Base-by-base conservation (phyloP, 1,140 invertebrate species). In the Globodera ellingtonae region DNA sequence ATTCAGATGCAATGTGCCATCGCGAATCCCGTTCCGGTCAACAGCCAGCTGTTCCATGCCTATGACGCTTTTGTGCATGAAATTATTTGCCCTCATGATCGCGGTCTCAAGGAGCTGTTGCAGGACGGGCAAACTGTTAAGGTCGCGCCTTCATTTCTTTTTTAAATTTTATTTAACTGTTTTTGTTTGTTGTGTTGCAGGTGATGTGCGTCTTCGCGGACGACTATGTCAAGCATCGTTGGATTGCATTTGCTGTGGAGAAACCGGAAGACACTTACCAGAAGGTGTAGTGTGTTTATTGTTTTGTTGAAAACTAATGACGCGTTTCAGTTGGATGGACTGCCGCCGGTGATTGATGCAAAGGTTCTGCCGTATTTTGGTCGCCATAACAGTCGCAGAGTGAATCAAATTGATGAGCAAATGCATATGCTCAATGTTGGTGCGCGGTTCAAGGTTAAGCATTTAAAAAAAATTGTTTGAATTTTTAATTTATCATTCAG, bases 211-310 rank as follows among this genome's bases (percentile, higher is more conserved):
- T 75, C 7, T 75, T 75, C 46, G 21, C 73, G 6, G 73, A 75
- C 35, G 48, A 15, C 8, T 75, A 75, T 73, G 50, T 52, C 56
- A 52, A 56, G 18, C 15, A 56, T 56, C 8, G 35, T 44, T 75
- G 73, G 73, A 56, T 75, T 52, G 73, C 73, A 62, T 75, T 75
- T 75, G 73, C 73, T 2, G 18, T 62, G 56, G 56, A 62, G 15
- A 62, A 62, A 18, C 56, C 13, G 18, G 18, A 62, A 10, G 56
- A 62, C 18, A 15, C 18, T 13, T 62, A 62, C 15, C 10, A 62
- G 18, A 18, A 62, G 56, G 56, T 62, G 10, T 35, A 35, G 35
- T 18, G 56, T n/a, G 3, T 13, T 62, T 62, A 13, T 4, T 62
- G 56, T 59, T 10, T 59, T 59, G 15, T 13, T 9, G 4, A 9